Evolutionary conservation across 2,888 invertebrate species (phyloP).

Genomic region (Xanthia icteritia): DNA sequence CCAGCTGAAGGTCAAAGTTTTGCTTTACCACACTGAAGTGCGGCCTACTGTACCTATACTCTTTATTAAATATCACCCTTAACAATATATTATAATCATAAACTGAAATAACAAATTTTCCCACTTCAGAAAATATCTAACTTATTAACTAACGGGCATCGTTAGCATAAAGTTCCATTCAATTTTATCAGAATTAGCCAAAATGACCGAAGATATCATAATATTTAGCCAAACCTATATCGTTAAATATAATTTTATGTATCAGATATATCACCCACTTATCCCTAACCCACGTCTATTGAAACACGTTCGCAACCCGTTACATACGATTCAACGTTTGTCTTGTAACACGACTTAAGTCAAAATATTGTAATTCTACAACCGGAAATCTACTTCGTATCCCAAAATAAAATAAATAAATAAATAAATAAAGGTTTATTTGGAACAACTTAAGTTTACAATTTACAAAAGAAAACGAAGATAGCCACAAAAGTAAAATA

Average conservation of each 20-base stretch:
- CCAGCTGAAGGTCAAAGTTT: background rate
- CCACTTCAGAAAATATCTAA: background rate
- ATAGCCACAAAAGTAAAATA: too few relatives aligned
- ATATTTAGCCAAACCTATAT: constrained; percentile 25
- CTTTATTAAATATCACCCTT: background rate
- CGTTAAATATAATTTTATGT: constrained; percentile 37
- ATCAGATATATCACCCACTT: constrained; percentile 47
- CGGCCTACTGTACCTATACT: background rate
- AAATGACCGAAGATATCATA: background rate
- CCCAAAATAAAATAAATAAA: too few relatives aligned
- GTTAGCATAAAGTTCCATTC: constrained; percentile 7
- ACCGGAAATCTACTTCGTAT: too few relatives aligned
- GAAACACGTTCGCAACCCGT: constrained; percentile 46
- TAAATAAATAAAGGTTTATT: too few relatives aligned
- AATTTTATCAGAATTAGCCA: constrained; percentile 11
- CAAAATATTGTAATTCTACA: background rate
- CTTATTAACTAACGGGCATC: background rate
- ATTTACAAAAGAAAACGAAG: too few relatives aligned
- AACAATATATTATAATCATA: background rate
- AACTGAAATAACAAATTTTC: background rate
- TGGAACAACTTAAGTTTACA: too few relatives aligned
- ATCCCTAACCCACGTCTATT: constrained; percentile 48
- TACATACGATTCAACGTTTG: constrained; percentile 31
- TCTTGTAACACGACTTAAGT: constrained; percentile 15
- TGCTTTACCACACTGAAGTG: background rate